Evolutionary conservation across 2,797 vertebrate species (phyloP), one percentile per base, ranked within the genome.

Genomic region (Alexandromys oeconomus): DNA sequence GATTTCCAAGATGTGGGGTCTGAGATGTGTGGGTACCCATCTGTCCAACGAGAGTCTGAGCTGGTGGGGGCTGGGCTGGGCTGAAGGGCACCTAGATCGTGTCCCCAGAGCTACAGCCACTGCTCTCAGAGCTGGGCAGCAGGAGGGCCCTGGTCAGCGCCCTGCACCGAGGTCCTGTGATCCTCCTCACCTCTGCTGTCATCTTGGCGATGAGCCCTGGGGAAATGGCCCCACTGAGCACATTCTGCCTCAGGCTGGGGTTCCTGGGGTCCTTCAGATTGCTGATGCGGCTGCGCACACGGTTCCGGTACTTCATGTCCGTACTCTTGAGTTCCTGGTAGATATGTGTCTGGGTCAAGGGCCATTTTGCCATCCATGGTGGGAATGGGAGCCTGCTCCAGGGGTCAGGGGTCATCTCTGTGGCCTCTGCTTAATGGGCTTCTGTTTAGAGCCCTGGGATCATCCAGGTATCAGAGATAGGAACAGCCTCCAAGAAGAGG

Each of bases 251-350:
- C 95, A 99, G 98, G 31, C 98, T 98, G 0, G 99, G 99, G 98
- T 99, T 99, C 98, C 99, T 99, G 69, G 99, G 99, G 98, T 99
- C 99, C 98, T 99, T 99, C 96, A 99, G 98, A 98, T 99, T 99
- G 98, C 99, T 99, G 98, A 99, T 99, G 85, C 99, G 99, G 98
- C 99, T 99, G 73, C 99, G 98, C 80, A 99, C 99, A 2, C 99
- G 98, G 98, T 99, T 99, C 97, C 99, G 99, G 61, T 99, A 99
- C 95, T 99, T 99, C 99, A 99, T 99, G 97, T 99, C 99, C 0
- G 99, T 99, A 97, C 99, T 99, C 98, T 99, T 99, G 96, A 99
- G 98, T 98, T 99, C 99, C 97, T 99, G 99, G 98, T 99, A 99
- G 98, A 99, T 99, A 99, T 99, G 99, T 99, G 98, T 97, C 48